Evolutionary conservation across 2,888 invertebrate genomes (phyloP).

Genomic region (Mamestra brassicae): DNA sequence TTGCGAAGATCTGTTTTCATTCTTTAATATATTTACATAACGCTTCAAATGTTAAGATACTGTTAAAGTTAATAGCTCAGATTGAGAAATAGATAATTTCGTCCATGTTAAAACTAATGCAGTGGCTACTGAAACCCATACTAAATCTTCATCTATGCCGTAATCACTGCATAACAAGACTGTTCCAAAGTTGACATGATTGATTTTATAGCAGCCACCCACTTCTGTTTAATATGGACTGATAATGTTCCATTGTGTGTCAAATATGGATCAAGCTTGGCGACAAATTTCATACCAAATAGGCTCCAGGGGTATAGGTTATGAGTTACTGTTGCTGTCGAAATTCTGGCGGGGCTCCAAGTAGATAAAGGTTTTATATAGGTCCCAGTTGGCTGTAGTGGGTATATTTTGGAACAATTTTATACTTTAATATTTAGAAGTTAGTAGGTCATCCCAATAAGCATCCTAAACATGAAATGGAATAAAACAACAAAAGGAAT

Average conservation of each 20-base stretch:
- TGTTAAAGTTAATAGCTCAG: no score
- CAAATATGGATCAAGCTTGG: slow-evolving; percentile 52
- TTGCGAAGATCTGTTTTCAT: background rate
- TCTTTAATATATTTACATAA: no score
- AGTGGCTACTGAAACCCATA: background rate
- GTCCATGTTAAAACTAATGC: background rate
- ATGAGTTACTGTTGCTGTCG: slow-evolving; percentile 44
- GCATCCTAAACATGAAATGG: background rate
- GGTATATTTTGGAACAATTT: slow-evolving; percentile 10
- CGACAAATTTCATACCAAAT: slow-evolving; percentile 33
- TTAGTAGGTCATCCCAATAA: background rate
- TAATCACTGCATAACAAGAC: slow-evolving; percentile 6
- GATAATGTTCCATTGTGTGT: slow-evolving; percentile 58
- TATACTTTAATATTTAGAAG: slow-evolving; percentile 5
- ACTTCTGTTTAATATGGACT: slow-evolving; percentile 34
- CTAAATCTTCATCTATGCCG: background rate
- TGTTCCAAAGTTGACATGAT: slow-evolving; percentile 32
- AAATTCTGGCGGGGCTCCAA: slow-evolving; percentile 54
- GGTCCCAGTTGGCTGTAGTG: slow-evolving; percentile 20
- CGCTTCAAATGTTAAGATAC: no score
- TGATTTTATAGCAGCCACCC: slow-evolving; percentile 38
- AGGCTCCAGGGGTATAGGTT: slow-evolving; percentile 24
- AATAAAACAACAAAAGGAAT: slow-evolving; percentile 23
- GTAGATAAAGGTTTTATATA: slow-evolving; percentile 38
- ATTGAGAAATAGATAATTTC: no score